Base-by-base conservation (phyloP, 2,888 invertebrate species). In the Pseudeuparius sepicola region DNA sequence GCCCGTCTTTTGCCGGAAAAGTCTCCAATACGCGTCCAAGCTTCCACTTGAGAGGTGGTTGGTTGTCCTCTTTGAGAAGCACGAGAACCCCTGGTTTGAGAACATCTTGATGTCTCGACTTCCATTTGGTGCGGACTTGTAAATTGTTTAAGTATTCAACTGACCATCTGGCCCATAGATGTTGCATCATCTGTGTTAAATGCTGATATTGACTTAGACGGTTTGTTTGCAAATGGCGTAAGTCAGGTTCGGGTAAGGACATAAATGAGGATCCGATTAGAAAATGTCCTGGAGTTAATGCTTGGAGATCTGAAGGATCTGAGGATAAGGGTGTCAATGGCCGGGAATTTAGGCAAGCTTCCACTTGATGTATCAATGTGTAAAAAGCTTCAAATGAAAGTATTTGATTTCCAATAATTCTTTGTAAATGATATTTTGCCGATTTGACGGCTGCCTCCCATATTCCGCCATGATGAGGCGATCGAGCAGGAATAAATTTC, bases 361-460 rank as follows among this genome's bases (percentile, higher is more conserved):
- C 34, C 14, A 38, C 29, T 18, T 39, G 39, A 14, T 11, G 20
- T 9, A 39, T 10, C 12, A 39, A 6, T 11, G 36, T 36, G 20
- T 13, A 35, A 20, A 38, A 35, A 25, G 34, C 34, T 30, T 38
- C 35, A 35, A 23, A 38, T 11, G 25, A 25, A 6, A 38, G 14
- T 12, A 25, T 14, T 5, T 27, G 12, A 14, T 34, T n/a, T 2
- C 23, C 33, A 12, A 34, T 29, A 7, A 30, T 23, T 7, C 35
- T 24, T 35, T 38, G 28, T 14, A 38, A 14, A 12, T 38, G 38
- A 17, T 16, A 30, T 18, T 38, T 38, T 14, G 30, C 23, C 6
- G 34, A 34, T 24, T 38, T 37, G 4, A 38, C 24, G 4, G 29
- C 30, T 4, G 38, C 25, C 14, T 38, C 34, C 34, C 34, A 38